phyloP scores from a whole-genome alignment of 1,140 invertebrate genomes.

The Dufourea novaeangliae region DNA sequence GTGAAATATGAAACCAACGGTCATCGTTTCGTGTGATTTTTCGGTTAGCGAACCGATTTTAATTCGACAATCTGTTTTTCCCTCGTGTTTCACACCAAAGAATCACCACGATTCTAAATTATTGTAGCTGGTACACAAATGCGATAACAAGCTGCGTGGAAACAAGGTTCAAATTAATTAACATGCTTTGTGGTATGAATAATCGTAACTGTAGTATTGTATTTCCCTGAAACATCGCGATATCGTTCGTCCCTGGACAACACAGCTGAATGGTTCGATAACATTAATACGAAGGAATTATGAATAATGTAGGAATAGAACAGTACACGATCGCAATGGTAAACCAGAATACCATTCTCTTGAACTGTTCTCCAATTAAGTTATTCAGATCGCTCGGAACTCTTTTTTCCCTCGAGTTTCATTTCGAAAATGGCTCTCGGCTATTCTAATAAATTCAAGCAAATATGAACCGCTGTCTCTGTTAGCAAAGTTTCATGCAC shows the following conservation, averaged over 20 bases:
- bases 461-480: background rate
- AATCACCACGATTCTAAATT: too few species aligned
- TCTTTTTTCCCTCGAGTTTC: background rate
- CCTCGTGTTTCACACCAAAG: background rate
- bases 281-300: background rate
- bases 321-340: background rate
- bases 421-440: background rate
- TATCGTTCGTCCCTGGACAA: background rate
- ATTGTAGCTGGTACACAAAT: background rate
- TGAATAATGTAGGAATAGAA: background rate
- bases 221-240: background rate
- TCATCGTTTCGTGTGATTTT: background rate
- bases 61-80: background rate
- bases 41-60: background rate
- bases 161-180: background rate
- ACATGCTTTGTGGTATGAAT: background rate
- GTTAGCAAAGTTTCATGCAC: background rate
- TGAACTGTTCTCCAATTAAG: background rate
- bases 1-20: background rate
- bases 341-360: background rate
- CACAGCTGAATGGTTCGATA: background rate
- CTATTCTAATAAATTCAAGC: background rate
- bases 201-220: background rate
- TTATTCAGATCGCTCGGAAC: background rate
- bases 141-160: background rate